Conservation (phyloP, 2,113 vertebrate genomes). For the Ptilonorhynchus violaceus region DNA sequence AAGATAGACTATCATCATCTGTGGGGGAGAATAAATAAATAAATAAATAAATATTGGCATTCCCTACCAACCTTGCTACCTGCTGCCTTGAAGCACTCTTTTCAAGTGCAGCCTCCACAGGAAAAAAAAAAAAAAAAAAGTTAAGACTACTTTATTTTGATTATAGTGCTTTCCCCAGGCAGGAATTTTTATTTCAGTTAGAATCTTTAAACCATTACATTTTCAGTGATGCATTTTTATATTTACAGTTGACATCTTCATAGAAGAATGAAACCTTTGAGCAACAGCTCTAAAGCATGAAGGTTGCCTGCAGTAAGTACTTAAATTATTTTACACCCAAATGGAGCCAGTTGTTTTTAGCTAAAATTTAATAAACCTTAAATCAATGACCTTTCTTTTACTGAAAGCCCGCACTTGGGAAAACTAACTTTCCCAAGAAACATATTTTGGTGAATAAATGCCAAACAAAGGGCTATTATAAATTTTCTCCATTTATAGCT, state of each 20-base stretch:
- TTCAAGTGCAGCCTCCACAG: constrained; percentile 2
- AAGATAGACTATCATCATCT: background rate
- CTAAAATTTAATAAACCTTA: constrained; percentile 81
- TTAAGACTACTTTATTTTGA: constrained; percentile 67
- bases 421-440: constrained; percentile 73
- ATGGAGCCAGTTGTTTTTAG: constrained; percentile 75
- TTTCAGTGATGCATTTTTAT: constrained; percentile 80
- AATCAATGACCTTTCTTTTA: constrained; percentile 75
- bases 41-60: background rate
- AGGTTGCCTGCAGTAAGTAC: constrained; percentile 73
- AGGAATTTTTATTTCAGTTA: constrained; percentile 76
- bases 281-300: constrained; percentile 72
- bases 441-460: constrained; percentile 68
- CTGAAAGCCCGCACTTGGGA: constrained; percentile 63
- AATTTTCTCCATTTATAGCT: constrained; percentile 74
- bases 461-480: constrained; percentile 73
- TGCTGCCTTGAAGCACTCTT: constrained; percentile 23
- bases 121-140: background rate
- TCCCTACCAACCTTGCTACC: background rate
- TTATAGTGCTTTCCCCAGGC: constrained; percentile 73
- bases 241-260: constrained; percentile 81
- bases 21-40: background rate
- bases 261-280: constrained; percentile 73
- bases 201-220: constrained; percentile 75
- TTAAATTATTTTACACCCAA: constrained; percentile 78